Evolutionary conservation across 2,888 invertebrate genomes (phyloP).

Genomic region (Agonopterix subpropinquella): DNA sequence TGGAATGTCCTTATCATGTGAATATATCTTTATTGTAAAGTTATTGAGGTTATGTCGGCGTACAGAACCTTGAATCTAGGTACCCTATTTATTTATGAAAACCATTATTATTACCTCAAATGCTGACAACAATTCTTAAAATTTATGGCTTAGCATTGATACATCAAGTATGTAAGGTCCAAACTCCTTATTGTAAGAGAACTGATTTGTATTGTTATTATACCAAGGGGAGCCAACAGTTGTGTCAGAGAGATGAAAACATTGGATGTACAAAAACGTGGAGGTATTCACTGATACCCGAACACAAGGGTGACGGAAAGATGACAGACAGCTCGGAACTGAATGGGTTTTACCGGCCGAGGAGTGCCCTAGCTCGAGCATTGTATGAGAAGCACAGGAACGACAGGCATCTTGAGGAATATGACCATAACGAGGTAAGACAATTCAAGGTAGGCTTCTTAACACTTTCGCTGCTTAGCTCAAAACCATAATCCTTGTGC

Average conservation of each 20-base stretch:
- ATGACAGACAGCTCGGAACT: slow-evolving; percentile 49
- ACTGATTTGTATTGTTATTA: slow-evolving; percentile 46
- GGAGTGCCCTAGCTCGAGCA: slow-evolving; percentile 82
- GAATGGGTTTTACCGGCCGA: slow-evolving; percentile 76
- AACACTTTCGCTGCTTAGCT: no score
- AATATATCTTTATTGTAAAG: neutral
- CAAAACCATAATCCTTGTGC: no score
- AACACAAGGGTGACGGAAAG: slow-evolving; percentile 21
- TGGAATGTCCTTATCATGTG: no score
- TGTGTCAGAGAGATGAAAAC: slow-evolving; percentile 32
- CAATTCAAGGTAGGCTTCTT: neutral
- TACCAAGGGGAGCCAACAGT: slow-evolving; percentile 38
- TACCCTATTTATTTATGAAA: neutral
- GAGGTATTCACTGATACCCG: slow-evolving; percentile 17
- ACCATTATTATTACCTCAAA: slow-evolving; percentile 20
- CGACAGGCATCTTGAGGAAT: slow-evolving; percentile 79
- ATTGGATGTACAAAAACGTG: slow-evolving; percentile 15
- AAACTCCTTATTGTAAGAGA: slow-evolving; percentile 22
- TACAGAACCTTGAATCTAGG: slow-evolving; percentile 13
- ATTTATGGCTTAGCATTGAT: slow-evolving; percentile 22
- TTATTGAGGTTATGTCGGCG: slow-evolving; percentile 6
- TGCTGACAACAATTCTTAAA: slow-evolving; percentile 25
- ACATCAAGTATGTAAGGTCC: slow-evolving; percentile 21
- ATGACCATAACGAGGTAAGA: slow-evolving; percentile 83
- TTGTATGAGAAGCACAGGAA: slow-evolving; percentile 83